These are phyloP conservation scores for Odocoileus virginianus DNA, from an alignment of 2,113 vertebrate species.

Conservation along the genomic window DNA sequence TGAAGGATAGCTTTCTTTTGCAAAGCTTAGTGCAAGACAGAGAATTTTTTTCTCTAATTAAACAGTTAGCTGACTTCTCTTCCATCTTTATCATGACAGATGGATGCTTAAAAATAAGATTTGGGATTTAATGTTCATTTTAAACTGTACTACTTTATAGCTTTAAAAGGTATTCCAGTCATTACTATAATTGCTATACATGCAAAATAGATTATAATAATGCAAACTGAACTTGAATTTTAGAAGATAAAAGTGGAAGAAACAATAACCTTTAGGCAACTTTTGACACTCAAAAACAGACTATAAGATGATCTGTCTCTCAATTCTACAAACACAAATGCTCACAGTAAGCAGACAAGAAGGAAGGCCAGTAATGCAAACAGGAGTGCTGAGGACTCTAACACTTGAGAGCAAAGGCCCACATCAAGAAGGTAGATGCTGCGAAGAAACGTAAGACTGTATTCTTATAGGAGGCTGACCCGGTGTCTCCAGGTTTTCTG, in stretches of 20 bases:
- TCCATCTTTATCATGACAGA: conserved; percentile 24
- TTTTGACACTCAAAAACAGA: background rate
- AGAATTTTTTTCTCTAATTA: conserved; percentile 29
- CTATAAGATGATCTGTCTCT: background rate
- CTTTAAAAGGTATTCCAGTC: background rate
- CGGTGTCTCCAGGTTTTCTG: background rate
- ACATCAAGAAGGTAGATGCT: background rate
- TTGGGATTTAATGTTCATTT: background rate
- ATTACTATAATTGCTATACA: conserved; percentile 31
- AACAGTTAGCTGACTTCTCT: conserved; percentile 7
- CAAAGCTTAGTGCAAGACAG: background rate
- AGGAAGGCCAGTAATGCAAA: background rate
- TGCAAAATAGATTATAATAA: conserved; percentile 15
- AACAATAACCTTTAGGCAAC: background rate
- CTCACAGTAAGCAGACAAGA: background rate
- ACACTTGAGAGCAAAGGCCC: background rate
- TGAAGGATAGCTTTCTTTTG: background rate
- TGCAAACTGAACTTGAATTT: conserved; percentile 38
- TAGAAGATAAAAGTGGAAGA: background rate
- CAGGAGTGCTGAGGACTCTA: background rate
- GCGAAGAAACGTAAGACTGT: background rate
- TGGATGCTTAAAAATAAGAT: conserved; percentile 18
- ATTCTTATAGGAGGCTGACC: background rate
- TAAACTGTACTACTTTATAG: background rate
- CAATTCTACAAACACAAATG: background rate